Base-by-base conservation (phyloP, 2,888 invertebrate genomes). In the Ormyrus pomaceus region DNA sequence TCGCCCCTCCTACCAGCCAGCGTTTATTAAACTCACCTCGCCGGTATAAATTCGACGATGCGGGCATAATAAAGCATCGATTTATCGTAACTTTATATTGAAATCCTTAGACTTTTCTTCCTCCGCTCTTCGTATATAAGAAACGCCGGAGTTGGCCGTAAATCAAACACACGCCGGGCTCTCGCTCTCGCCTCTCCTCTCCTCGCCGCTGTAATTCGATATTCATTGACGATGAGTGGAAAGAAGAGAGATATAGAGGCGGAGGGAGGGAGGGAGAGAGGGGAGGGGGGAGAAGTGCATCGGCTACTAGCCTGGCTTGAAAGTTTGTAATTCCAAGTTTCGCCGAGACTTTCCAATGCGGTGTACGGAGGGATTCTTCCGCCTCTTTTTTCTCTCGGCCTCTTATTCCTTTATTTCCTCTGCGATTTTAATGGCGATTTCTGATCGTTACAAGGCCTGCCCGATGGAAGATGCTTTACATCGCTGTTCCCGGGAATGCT, bases 11-110 rank as follows among this genome's bases (percentile, higher is more conserved):
- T 0, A 1, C 19, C 45, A 13, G 65, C 34, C 19, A 19, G 7
- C 79, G 64, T 72, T 80, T 72, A 76, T 80, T 80, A 80, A 72
- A 76, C 72, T 71, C 56, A 19, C 56, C 50, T 45, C 55, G 11
- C 45, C 68, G 62, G 56, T 75, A 79, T 79, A 65, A 70, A 75
- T 79, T 70, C 74, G 70, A 65, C 13, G 66, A 62, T 64, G 80
- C 66, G 80, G 68, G 66, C 71, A 80, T 80, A 80, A 80, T 80
- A 73, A 80, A 65, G 72, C 62, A 80, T 77, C 80, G 72, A 77
- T 77, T 77, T 80, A 77, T 80, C 76, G 79, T 73, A 77, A 80
- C 76, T 77, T 77, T 80, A 80, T 80, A 76, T 80, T 77, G 76
- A 71, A 76, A 79, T 79, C 79, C 51, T 68, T 65, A 50, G 76